Evolutionary conservation across 2,797 vertebrate species (phyloP).

Genomic region (Sphenopsis melanotis): DNA sequence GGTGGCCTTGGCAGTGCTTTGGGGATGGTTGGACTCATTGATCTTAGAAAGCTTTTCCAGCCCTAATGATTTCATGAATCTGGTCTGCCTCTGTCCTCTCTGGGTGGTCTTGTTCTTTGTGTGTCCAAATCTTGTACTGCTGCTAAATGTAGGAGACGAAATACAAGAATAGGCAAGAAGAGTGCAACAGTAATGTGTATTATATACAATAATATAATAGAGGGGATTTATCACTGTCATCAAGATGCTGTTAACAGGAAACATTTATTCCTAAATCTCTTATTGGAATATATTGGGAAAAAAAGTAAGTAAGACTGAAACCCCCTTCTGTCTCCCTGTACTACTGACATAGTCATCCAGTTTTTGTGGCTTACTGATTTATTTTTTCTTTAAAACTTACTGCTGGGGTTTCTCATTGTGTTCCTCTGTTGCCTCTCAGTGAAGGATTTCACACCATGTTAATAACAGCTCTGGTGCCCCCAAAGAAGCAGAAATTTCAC

Average conservation of each 20-base stretch:
- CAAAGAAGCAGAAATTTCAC: not conserved
- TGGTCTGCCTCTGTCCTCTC: not conserved
- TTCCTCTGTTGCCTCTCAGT: not conserved
- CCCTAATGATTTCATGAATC: not conserved
- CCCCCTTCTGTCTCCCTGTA: not conserved
- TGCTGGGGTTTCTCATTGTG: not conserved
- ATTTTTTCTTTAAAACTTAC: slow-evolving; percentile 5
- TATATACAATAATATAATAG: not conserved
- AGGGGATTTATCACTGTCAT: not conserved
- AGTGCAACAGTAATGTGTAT: not conserved
- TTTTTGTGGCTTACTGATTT: not conserved
- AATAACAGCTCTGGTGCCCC: not conserved
- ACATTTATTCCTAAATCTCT: not conserved
- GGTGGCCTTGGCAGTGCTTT: not conserved
- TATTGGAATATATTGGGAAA: not conserved
- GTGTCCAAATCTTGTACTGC: not conserved
- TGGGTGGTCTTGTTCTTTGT: not conserved
- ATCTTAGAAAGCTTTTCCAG: not conserved
- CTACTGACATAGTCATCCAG: not conserved
- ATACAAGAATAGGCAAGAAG: not conserved
- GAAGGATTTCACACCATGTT: not conserved
- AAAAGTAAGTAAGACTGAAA: not conserved
- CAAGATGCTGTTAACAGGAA: not conserved
- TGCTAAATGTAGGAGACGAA: not conserved
- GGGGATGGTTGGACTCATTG: not conserved